Evolutionary conservation across 2,113 vertebrate genomes (phyloP).

Genomic region (Oreochromis niloticus): DNA sequence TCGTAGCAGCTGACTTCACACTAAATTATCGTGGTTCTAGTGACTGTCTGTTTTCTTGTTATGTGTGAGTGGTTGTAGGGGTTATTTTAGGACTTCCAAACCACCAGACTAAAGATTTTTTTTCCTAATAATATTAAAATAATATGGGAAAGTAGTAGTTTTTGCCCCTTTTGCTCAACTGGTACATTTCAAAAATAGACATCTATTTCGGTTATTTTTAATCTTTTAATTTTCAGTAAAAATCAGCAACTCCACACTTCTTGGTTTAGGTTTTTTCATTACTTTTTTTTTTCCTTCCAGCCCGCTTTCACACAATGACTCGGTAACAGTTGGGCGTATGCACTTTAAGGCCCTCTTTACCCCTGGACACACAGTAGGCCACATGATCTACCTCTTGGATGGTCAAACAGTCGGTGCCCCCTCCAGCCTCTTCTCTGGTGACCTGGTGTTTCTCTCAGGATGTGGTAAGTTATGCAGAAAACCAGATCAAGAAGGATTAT

Average conservation of each 20-base stretch:
- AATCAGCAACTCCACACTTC: background rate
- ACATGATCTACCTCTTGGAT: slow-evolving; percentile 91
- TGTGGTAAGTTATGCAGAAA: slow-evolving; percentile 78
- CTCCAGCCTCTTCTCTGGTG: slow-evolving; percentile 90
- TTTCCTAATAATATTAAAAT: background rate
- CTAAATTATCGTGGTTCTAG: background rate
- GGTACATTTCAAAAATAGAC: background rate
- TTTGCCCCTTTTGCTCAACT: background rate
- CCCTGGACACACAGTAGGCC: slow-evolving; percentile 92
- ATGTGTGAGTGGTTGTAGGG: background rate
- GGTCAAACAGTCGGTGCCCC: slow-evolving; percentile 75
- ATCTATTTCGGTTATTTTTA: background rate
- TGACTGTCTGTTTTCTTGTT: background rate
- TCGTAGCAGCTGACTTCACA: slow-evolving; percentile 20
- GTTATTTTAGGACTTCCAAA: background rate
- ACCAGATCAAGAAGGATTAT: background rate
- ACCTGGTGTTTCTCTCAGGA: slow-evolving; percentile 94
- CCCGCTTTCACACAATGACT: slow-evolving; percentile 83
- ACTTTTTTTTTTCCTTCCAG: slow-evolving; percentile 50
- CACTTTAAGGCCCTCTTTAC: slow-evolving; percentile 86
- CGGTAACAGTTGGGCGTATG: slow-evolving; percentile 79
- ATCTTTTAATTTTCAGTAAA: background rate
- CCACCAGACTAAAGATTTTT: background rate
- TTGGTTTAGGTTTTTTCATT: background rate
- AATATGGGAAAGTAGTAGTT: background rate